Evolutionary conservation across 1,140 invertebrate genomes (phyloP), one percentile per base, ranked within the genome.

Genomic region (Lordiphosa collinella): DNA sequence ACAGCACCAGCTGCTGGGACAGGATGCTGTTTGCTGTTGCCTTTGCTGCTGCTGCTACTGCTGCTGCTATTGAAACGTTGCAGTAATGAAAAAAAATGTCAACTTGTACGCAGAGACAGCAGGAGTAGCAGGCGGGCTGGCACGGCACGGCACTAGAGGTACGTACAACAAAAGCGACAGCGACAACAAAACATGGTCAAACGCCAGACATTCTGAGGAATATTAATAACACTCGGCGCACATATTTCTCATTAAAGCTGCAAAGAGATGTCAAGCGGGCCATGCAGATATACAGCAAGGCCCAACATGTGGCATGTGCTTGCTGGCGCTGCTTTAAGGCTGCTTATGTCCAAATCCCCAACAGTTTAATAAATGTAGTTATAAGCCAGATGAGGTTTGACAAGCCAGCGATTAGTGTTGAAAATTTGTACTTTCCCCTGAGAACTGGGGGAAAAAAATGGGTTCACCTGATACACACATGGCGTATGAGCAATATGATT

Each of bases 231-330:
- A 80, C 78, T 73, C 68, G 55, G 63, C 56, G 61, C 71, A 73
- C 68, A 84, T 84, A 84, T 84, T 84, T 84, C 84, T 84, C 78
- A 84, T 84, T 84, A 84, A 84, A 84, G 78, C 78, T 63, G 61
- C 62, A 62, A 56, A 58, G 68, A 56, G 56, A 76, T 73, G 78
- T 84, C 78, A 76, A 63, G 50, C 52, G 38, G 25, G 29, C 54
- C 52, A 43, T 48, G 51, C 53, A 36, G 47, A 62, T 41, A 51
- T n/a, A n/a, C 56, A 38, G 49, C 40, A 43, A 41, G 57, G n/a
- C 47, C 55, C 46, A 58, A 68, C 44, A 68, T 53, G 29, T 53
- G 38, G 37, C 51, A 55, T 59, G 47, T 16, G 32, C 65, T 22
- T n/a, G n/a, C 47, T 46, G 38, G 9, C 22, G 9, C 11, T 44